phyloP scores from a whole-genome alignment of 2,113 vertebrate species.

The Odocoileus hemionus region DNA sequence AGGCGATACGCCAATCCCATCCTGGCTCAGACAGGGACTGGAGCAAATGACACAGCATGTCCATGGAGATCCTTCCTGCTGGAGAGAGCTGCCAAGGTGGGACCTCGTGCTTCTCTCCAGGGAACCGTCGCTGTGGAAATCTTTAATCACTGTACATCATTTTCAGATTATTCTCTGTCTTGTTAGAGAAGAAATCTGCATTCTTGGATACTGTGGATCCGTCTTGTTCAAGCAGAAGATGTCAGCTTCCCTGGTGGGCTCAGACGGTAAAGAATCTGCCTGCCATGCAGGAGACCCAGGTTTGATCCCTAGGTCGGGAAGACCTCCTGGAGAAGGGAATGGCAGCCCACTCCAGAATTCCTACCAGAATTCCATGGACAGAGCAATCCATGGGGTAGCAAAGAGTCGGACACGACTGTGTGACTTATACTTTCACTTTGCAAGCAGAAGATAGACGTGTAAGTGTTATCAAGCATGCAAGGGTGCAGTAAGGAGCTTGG shows the following conservation, averaged over 20 bases:
- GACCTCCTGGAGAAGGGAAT: background rate
- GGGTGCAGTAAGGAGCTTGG: background rate
- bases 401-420: background rate
- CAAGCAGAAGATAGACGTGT: background rate
- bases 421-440: background rate
- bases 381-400: background rate
- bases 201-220: conserved; percentile 1
- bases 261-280: background rate
- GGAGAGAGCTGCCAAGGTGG: background rate
- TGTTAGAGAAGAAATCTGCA: conserved; percentile 40
- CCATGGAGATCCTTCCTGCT: conserved; percentile 31
- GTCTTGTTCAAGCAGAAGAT: background rate
- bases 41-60: conserved; percentile 54
- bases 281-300: background rate
- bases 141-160: background rate
- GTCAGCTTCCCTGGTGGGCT: background rate
- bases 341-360: background rate
- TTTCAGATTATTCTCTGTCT: conserved; percentile 29
- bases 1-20: conserved; percentile 16
- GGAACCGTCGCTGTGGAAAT: background rate
- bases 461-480: background rate
- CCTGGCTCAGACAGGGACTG: conserved; percentile 29
- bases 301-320: background rate
- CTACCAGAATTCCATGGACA: background rate
- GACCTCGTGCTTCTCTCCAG: conserved; percentile 9